Evolutionary conservation across 2,113 vertebrate genomes (phyloP).

Genomic region (Actenoides hombroni): DNA sequence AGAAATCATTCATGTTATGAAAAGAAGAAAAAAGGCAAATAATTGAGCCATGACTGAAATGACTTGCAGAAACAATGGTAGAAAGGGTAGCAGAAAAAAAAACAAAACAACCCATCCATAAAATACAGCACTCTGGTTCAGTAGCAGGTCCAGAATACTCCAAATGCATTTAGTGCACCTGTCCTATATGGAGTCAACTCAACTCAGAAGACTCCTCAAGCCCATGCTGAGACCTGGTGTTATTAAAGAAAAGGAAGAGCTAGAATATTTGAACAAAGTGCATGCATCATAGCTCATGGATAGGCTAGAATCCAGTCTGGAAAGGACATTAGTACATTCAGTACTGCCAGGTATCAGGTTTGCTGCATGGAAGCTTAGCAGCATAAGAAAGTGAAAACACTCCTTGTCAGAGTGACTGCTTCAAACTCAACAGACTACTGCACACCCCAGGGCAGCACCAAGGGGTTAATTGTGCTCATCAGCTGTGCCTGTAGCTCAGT

Average conservation of each 20-base stretch:
- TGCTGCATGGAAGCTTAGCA: background rate
- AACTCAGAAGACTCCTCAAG: background rate
- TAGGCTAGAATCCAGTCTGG: background rate
- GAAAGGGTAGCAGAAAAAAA: background rate
- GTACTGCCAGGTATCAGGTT: background rate
- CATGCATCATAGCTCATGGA: background rate
- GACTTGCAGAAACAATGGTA: background rate
- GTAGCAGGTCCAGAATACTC: background rate
- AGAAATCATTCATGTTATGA: background rate
- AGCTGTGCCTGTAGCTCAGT: background rate
- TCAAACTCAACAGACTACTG: background rate
- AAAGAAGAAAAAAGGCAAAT: background rate
- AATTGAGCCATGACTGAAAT: background rate
- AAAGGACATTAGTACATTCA: background rate
- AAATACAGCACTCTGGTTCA: background rate
- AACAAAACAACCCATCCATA: background rate
- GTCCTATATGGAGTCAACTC: fast-evolving
- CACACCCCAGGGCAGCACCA: background rate
- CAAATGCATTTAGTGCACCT: background rate
- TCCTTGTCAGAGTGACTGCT: background rate
- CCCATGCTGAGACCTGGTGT: background rate
- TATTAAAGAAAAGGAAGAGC: background rate
- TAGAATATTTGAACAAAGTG: background rate
- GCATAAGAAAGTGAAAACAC: background rate
- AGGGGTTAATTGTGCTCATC: background rate